A percentile compares a stretch with the other conserved stretches of the same genome.
phyloP scores from a whole-genome alignment of 2,113 vertebrate species.

The Orientallactaga bullata region DNA sequence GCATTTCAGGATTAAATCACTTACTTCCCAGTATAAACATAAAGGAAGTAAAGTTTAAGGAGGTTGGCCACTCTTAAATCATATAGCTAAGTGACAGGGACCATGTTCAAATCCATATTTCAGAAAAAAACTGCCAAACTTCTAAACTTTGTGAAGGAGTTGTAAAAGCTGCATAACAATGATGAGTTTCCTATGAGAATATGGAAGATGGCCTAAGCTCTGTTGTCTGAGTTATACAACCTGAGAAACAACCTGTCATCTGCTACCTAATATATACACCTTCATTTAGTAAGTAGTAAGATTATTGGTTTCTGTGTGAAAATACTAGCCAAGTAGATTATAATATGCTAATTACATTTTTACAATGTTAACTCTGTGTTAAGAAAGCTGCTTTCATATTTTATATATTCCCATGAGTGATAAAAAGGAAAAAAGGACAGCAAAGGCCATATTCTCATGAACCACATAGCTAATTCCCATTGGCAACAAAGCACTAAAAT shows the following conservation, averaged over 20 bases:
- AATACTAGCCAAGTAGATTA: slow-evolving; percentile 14
- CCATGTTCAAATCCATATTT: not conserved
- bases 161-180: not conserved
- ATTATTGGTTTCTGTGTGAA: slow-evolving; percentile 44
- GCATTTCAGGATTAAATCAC: not conserved
- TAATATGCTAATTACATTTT: slow-evolving; percentile 21
- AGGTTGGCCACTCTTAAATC: not conserved
- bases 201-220: not conserved
- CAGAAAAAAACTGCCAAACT: not conserved
- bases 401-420: slow-evolving; percentile 36
- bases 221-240: not conserved
- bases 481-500: slow-evolving; percentile 24
- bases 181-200: not conserved
- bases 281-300: not conserved
- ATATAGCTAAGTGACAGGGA: not conserved
- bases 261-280: not conserved
- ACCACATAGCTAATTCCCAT: slow-evolving; percentile 19
- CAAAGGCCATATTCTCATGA: slow-evolving; percentile 59
- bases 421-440: slow-evolving; percentile 63
- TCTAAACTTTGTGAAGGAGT: not conserved
- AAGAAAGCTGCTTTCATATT: slow-evolving; percentile 33
- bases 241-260: not conserved
- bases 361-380: slow-evolving; percentile 40
- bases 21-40: not conserved
- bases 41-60: not conserved